Percentiles rank a stretch among this genome's conserved stretches.
Conservation (phyloP, 2,888 invertebrate genomes). For the Agriopis leucophaearia region DNA sequence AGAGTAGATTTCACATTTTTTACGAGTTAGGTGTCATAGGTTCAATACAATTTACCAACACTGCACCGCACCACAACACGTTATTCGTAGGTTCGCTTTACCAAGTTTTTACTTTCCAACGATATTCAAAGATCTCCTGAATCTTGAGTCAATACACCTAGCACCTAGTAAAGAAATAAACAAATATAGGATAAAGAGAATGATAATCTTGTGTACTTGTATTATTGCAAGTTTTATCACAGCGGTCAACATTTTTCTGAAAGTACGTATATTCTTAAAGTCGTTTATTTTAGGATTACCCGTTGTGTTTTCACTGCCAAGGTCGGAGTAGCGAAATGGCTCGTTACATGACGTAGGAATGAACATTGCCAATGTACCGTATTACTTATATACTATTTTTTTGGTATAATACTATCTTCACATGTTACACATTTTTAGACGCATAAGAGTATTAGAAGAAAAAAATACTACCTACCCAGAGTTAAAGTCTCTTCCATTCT, state of each 20-base stretch:
- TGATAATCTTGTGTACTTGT: neutral
- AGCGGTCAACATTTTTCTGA: neutral
- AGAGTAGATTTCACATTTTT: too few relatives aligned
- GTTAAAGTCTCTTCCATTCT: too few relatives aligned
- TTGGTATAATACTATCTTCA: neutral
- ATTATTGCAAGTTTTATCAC: neutral
- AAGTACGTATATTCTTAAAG: neutral
- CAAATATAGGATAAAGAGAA: conserved; percentile 1
- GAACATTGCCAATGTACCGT: conserved; percentile 4
- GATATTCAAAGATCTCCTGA: neutral
- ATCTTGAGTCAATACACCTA: neutral
- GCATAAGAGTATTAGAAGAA: too few relatives aligned
- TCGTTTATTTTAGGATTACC: conserved; percentile 32
- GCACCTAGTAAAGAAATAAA: neutral
- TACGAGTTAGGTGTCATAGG: too few relatives aligned
- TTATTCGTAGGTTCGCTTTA: too few relatives aligned
- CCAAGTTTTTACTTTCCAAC: neutral
- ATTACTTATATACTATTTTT: neutral
- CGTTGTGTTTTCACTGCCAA: conserved; percentile 39
- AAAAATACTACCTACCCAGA: too few relatives aligned
- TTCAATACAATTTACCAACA: too few relatives aligned
- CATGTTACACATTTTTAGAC: neutral
- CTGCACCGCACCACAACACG: too few relatives aligned
- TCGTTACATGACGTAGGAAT: neutral
- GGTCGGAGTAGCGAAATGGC: conserved; percentile 25